These are phyloP conservation scores for Eulithis prunata DNA, from an alignment of 2,888 invertebrate species.

Conservation along the genomic window DNA sequence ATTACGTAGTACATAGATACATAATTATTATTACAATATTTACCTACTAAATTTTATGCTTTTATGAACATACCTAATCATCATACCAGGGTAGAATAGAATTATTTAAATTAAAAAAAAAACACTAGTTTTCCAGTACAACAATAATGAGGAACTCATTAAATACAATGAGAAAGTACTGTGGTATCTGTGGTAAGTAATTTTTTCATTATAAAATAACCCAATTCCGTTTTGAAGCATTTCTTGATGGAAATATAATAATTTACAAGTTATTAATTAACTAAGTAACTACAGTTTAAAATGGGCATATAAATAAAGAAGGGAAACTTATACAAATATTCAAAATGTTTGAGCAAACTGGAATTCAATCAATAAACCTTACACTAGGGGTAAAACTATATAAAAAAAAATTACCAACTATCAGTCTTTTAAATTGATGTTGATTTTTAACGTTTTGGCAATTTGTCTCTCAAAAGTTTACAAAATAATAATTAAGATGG, in stretches of 20 bases:
- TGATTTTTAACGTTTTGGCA: slow-evolving; percentile 81
- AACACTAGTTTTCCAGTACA: not conserved
- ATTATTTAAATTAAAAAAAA: not conserved
- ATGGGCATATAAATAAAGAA: slow-evolving; percentile 67
- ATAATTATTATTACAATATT: too few relatives aligned
- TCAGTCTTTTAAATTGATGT: slow-evolving; percentile 86
- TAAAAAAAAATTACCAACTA: slow-evolving; percentile 83
- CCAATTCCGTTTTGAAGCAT: slow-evolving; percentile 3
- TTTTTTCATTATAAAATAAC: too few relatives aligned
- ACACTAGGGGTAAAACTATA: slow-evolving; percentile 83
- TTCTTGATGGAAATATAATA: not conserved
- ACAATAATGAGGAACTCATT: not conserved
- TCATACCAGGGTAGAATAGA: not conserved
- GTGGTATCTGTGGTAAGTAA: too few relatives aligned
- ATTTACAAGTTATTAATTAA: slow-evolving; percentile 2
- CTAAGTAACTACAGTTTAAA: slow-evolving; percentile 13
- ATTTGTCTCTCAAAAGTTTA: slow-evolving; percentile 82
- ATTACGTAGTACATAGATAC: slow-evolving; percentile 28
- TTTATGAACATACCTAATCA: slow-evolving; percentile 24
- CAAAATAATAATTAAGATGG: slow-evolving; percentile 59
- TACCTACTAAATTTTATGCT: slow-evolving; percentile 15
- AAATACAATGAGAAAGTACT: too few relatives aligned
- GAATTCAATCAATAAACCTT: slow-evolving; percentile 78
- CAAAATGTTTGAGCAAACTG: slow-evolving; percentile 80
- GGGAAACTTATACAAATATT: slow-evolving; percentile 59